Conservation (phyloP, 2,113 vertebrate species). For the Macroglossus sobrinus region DNA sequence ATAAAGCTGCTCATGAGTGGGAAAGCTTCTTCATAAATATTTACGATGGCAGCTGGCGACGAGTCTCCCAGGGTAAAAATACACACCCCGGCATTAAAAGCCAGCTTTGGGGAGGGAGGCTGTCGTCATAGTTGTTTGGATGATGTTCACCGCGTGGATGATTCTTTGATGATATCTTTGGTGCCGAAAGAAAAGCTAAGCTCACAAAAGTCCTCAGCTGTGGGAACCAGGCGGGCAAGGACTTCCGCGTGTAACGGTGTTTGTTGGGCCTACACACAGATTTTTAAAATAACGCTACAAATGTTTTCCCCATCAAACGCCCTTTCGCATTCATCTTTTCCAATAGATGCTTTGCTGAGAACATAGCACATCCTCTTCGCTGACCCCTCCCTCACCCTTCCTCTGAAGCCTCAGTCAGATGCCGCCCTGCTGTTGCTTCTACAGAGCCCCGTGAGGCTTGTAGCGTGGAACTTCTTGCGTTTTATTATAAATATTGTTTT, state of each 20-base stretch:
- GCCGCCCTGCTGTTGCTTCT: background rate
- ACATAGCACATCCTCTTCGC: background rate
- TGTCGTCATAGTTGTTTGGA: background rate
- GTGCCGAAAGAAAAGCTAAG: background rate
- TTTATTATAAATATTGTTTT: background rate
- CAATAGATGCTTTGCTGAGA: background rate
- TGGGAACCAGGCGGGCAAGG: background rate
- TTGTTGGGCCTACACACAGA: background rate
- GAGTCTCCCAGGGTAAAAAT: background rate
- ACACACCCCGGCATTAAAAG: background rate
- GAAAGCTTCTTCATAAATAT: background rate
- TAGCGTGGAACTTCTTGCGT: background rate
- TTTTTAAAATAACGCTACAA: background rate
- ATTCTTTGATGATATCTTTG: background rate
- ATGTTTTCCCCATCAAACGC: background rate
- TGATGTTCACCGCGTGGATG: background rate
- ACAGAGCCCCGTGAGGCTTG: background rate
- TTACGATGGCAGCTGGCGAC: too few relatives aligned
- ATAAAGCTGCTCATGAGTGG: background rate
- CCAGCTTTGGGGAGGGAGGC: background rate
- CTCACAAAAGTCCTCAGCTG: background rate
- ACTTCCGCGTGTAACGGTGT: fast-evolving
- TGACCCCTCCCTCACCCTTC: background rate
- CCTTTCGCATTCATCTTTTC: background rate
- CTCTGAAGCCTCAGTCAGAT: background rate